Evolutionary conservation across 2,113 vertebrate species (phyloP).

Genomic region (Pica pica): DNA sequence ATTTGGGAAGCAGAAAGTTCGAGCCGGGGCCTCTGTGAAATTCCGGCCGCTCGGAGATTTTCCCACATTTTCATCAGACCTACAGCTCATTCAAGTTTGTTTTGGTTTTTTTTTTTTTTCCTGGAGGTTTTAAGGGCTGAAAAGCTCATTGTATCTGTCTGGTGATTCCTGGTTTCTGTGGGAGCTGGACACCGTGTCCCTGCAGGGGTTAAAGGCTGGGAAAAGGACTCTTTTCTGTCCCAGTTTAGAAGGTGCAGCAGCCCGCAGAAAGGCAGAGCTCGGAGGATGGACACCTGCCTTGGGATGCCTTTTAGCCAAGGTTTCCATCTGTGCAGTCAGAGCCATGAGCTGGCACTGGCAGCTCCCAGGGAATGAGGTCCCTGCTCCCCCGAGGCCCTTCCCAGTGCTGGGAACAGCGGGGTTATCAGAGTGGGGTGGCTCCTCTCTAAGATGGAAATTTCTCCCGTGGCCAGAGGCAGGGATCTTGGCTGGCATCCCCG

Average conservation of each 20-base stretch:
- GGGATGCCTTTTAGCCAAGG: not conserved
- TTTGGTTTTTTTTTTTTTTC: not conserved
- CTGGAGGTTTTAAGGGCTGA: not conserved
- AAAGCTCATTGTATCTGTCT: not conserved
- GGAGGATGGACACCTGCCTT: not conserved
- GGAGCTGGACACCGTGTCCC: not conserved
- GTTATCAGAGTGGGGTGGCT: not conserved
- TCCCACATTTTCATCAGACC: not conserved
- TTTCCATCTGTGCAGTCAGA: rapidly evolving
- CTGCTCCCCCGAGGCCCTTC: rapidly evolving
- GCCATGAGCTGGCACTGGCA: not conserved
- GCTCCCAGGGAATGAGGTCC: not conserved
- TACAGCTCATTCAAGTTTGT: not conserved
- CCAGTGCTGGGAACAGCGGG: rapidly evolving
- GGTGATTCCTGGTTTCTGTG: rapidly evolving
- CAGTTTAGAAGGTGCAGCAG: not conserved
- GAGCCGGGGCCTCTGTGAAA: not conserved
- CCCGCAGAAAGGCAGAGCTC: not conserved
- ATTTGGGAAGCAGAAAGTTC: slow-evolving; percentile 12
- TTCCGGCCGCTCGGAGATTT: not conserved
- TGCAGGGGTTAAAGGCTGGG: rapidly evolving
- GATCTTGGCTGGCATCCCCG: slow-evolving; percentile 41
- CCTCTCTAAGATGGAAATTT: slow-evolving; percentile 71
- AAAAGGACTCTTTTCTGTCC: not conserved
- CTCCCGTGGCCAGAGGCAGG: slow-evolving; percentile 55